Evolutionary conservation across 2,888 invertebrate species (phyloP).

Genomic region (Stegophylla sp.): DNA sequence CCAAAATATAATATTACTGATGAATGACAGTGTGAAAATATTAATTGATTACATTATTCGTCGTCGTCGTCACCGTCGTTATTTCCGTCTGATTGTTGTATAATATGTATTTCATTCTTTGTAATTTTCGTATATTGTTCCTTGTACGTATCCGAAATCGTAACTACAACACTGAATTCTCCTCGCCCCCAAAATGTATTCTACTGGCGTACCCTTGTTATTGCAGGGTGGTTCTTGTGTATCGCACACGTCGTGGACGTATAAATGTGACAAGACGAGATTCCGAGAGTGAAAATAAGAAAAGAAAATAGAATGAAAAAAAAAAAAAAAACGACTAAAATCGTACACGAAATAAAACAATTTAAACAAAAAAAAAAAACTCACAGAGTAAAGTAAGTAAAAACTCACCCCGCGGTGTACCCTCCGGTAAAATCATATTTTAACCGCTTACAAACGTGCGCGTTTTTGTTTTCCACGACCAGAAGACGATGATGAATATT

Average conservation of each 20-base stretch:
- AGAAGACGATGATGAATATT: background rate
- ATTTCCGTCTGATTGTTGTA: no score
- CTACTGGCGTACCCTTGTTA: background rate
- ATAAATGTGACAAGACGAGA: background rate
- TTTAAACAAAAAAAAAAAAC: conserved; percentile 13
- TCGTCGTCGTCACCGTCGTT: no score
- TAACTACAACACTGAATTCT: no score
- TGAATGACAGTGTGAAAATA: no score
- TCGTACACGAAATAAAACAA: conserved; percentile 29
- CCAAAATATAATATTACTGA: no score
- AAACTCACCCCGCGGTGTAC: background rate
- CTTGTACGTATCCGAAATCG: background rate
- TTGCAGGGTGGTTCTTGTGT: background rate
- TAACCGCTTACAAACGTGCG: conserved; percentile 1
- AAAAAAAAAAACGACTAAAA: conserved; percentile 3
- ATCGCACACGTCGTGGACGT: background rate
- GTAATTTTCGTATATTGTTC: no score
- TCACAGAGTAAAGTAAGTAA: no score
- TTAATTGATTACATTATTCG: no score
- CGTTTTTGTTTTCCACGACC: background rate
- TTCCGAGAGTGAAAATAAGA: background rate
- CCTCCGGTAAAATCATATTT: conserved; percentile 22
- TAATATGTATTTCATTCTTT: no score
- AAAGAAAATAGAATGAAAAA: background rate
- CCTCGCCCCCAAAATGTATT: no score